Conservation (phyloP, 2,888 invertebrate species). For the Phaonia tiefii region DNA sequence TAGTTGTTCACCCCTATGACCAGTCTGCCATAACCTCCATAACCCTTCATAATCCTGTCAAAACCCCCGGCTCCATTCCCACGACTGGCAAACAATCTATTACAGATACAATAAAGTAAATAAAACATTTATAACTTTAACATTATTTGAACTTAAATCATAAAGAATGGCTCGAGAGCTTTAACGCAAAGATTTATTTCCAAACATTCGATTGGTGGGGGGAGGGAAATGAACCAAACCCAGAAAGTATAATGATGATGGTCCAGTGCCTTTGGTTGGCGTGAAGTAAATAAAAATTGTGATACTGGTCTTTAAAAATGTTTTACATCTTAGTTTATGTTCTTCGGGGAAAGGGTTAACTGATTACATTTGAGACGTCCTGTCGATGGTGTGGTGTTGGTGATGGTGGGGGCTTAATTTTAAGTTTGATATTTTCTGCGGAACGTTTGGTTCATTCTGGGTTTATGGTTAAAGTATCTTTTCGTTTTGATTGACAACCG, state of each 20-base stretch:
- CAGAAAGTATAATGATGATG: background rate
- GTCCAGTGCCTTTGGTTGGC: background rate
- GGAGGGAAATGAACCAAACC: background rate
- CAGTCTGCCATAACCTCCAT: background rate
- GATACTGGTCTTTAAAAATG: background rate
- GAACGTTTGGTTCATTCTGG: no score
- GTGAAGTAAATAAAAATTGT: constrained; percentile 8
- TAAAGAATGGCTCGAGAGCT: background rate
- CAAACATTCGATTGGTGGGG: background rate
- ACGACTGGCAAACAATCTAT: constrained; percentile 6
- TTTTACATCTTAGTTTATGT: no score
- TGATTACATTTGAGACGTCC: no score
- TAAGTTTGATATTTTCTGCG: no score
- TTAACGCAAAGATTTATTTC: background rate
- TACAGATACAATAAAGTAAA: constrained; percentile 11
- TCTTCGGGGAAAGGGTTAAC: no score
- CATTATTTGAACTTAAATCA: constrained; percentile 30
- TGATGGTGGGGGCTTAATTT: no score
- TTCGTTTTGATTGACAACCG: constrained; percentile 52
- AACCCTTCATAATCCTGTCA: no score
- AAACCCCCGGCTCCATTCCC: no score
- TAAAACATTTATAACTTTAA: constrained; percentile 18
- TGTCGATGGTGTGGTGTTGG: constrained; percentile 4
- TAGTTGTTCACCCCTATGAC: background rate
- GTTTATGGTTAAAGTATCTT: no score